Evolutionary conservation across 2,113 vertebrate genomes (phyloP).

Genomic region (Forbesichthys papilliferus): DNA sequence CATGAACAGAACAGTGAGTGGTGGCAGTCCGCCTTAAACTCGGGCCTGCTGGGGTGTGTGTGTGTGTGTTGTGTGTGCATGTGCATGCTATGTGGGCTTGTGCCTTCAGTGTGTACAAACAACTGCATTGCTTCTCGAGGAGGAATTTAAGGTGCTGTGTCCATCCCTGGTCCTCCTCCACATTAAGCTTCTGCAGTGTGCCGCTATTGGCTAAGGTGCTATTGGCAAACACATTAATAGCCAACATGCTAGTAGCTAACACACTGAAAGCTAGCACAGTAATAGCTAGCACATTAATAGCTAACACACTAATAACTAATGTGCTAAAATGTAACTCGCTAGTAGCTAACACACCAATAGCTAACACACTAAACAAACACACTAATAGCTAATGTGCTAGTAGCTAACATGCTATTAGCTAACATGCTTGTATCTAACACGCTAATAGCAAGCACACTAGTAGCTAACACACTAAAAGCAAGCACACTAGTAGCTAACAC

Average conservation of each 20-base stretch:
- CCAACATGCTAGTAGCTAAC: too few species aligned
- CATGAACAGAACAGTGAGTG: slow-evolving; percentile 55
- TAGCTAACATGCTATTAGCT: too few species aligned
- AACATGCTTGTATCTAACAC: too few species aligned
- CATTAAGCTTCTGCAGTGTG: slow-evolving; percentile 46
- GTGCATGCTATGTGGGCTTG: neutral
- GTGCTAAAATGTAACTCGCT: too few species aligned
- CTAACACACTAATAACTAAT: too few species aligned
- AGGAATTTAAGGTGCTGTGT: slow-evolving; percentile 67
- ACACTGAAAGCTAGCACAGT: slow-evolving; percentile 16
- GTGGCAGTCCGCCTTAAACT: slow-evolving; percentile 22
- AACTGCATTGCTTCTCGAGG: slow-evolving; percentile 50
- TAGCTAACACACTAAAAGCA: too few species aligned
- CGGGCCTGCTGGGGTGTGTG: slow-evolving; percentile 7
- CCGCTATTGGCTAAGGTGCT: slow-evolving; percentile 30
- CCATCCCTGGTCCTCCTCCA: slow-evolving; percentile 45
- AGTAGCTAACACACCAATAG: too few species aligned
- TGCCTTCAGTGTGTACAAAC: slow-evolving; percentile 42
- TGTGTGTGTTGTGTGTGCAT: neutral
- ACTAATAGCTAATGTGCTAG: too few species aligned
- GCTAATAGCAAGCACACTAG: too few species aligned
- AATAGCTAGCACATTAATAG: slow-evolving; percentile 1
- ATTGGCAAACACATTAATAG: neutral
- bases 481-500: too few species aligned
- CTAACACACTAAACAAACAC: too few species aligned